These are phyloP conservation scores for Ochropleura plecta DNA, from an alignment of 2,888 invertebrate species.

Conservation along the genomic window DNA sequence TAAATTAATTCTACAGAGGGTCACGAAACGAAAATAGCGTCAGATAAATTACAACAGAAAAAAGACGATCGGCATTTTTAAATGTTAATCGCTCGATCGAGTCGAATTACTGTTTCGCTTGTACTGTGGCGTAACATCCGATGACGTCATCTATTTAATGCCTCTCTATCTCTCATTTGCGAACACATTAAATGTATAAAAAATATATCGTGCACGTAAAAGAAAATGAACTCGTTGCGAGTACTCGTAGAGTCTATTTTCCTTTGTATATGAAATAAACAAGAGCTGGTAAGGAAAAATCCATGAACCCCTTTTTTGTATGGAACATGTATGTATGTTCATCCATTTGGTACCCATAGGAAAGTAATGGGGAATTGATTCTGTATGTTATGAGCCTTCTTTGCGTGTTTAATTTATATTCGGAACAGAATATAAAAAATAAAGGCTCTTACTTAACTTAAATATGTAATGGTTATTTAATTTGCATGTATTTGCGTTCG, in stretches of 20 bases:
- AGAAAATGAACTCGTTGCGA: slow-evolving; percentile 19
- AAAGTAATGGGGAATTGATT: slow-evolving; percentile 65
- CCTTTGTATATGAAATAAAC: slow-evolving; percentile 31
- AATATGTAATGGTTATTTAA: slow-evolving; percentile 53
- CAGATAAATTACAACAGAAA: slow-evolving; percentile 32
- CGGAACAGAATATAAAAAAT: slow-evolving; percentile 33
- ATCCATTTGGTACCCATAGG: slow-evolving; percentile 55
- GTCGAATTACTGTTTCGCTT: slow-evolving; percentile 51
- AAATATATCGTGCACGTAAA: slow-evolving; percentile 38
- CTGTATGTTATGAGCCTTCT: slow-evolving; percentile 49
- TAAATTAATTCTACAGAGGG: slow-evolving; percentile 15
- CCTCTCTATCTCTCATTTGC: slow-evolving; percentile 63
- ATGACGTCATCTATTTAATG: slow-evolving; percentile 65
- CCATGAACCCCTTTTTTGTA: slow-evolving; percentile 62
- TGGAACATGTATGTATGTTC: slow-evolving; percentile 47
- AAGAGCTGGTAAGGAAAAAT: slow-evolving; percentile 43
- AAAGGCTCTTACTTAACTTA: slow-evolving; percentile 27
- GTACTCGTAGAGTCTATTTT: slow-evolving; percentile 40
- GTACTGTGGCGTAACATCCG: slow-evolving; percentile 34
- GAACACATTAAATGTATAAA: slow-evolving; percentile 60
- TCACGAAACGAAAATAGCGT: slow-evolving; percentile 8
- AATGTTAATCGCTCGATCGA: slow-evolving; percentile 38
- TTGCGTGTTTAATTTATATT: slow-evolving; percentile 62
- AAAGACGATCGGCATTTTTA: slow-evolving; percentile 37
- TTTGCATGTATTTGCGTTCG: slow-evolving; percentile 34